Evolutionary conservation across 2,113 vertebrate genomes (phyloP), one percentile per base, ranked within the genome.

Genomic region (Rhinoptilus africanus): DNA sequence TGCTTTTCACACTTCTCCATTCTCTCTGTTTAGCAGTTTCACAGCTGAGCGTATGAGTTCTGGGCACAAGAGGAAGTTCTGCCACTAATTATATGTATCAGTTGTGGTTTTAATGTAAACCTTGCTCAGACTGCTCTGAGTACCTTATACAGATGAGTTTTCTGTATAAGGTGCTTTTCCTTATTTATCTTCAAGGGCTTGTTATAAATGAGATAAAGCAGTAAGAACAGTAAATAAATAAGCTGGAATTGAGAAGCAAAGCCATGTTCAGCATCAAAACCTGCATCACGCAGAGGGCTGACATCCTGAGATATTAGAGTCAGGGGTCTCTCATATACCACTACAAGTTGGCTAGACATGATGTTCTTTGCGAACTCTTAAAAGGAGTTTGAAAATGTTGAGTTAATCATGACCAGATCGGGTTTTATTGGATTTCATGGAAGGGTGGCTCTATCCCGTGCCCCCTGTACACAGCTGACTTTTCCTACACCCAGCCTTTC

Each of bases 371-470:
- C 64, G 66, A 91, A 85, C 57, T 87, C 89, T 87, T 94, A 89
- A 75, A 97, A 82, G 62, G 80, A 56, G 81, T 94, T 92, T 82
- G 53, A 72, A 93, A 93, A 92, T 69, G 48, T 66, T 91, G 59
- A 89, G 86, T 82, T 95, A 93, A 95, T 97, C 81, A 92, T 51
- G 78, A 73, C 69, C 93, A 95, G 77, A 91, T 94, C 86, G 62
- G 69, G 66, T 96, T 97, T 96, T 93, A 96, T 88, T 96, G 26
- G 62, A 82, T 91, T 95, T 85, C 62, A 88, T 85, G 95, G 88
- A 67, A 90, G 67, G 41, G 88, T 80, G 71, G 80, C 82, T 95
- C 93, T n/a, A 62, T 85, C 63, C 78, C 0, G 0, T 93, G 93
- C 71, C 88, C 75, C 50, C 45, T 85, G 45, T 53, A 66, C 53